Conservation (phyloP, 2,113 vertebrate species). For the Sceloporus undulatus region DNA sequence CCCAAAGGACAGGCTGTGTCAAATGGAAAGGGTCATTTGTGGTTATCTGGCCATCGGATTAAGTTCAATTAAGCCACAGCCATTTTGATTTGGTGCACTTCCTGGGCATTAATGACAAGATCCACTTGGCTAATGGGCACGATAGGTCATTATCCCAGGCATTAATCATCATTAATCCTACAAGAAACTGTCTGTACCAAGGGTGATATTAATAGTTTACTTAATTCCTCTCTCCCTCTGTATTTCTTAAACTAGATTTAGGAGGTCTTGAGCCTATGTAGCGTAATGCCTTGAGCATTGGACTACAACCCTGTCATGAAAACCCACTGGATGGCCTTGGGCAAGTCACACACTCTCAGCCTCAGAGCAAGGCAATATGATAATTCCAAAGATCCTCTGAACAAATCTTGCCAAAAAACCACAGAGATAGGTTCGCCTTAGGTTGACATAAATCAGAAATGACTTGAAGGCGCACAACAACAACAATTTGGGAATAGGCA, state of each 20-base stretch:
- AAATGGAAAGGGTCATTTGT: not conserved
- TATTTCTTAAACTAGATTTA: not conserved
- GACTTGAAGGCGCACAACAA: too few species aligned
- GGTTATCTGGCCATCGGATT: not conserved
- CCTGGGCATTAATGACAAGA: not conserved
- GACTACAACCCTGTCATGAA: too few species aligned
- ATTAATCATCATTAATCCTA: conserved; percentile 12
- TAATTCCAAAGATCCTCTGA: too few species aligned
- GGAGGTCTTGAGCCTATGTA: not conserved
- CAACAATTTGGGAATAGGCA: not conserved
- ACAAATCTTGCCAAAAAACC: too few species aligned
- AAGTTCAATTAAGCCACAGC: not conserved
- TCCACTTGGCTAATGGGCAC: not conserved
- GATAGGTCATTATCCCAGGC: not conserved
- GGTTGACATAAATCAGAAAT: too few species aligned
- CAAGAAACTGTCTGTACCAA: not conserved
- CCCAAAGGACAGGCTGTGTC: not conserved
- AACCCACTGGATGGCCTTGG: too few species aligned
- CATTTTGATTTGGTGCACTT: not conserved
- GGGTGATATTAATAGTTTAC: not conserved
- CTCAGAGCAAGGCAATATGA: too few species aligned
- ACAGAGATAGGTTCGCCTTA: too few species aligned
- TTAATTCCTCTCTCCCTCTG: not conserved
- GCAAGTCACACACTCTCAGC: too few species aligned
- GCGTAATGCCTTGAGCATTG: too few species aligned